Conservation (phyloP, 2,888 invertebrate genomes). For the Tetrapedia diversipes region DNA sequence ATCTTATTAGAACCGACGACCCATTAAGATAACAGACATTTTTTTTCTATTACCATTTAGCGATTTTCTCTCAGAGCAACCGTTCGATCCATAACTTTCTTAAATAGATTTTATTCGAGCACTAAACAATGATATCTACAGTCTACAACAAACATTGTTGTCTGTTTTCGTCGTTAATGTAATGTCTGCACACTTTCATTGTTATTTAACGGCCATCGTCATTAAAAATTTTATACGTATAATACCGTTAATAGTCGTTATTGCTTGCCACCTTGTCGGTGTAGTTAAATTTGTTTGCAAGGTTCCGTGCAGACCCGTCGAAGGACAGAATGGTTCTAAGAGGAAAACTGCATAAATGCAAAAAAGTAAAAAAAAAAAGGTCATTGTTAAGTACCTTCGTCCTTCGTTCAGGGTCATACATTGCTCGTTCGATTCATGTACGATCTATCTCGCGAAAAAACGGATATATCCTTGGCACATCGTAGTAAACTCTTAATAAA, state of each 20-base stretch:
- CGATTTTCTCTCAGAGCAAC: constrained; percentile 28
- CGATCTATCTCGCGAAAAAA: constrained; percentile 31
- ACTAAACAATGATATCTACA: constrained; percentile 75
- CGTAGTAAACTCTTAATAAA: constrained; percentile 69
- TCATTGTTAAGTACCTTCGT: constrained; percentile 11
- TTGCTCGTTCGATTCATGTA: no score
- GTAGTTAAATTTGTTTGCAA: constrained; percentile 28
- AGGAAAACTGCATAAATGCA: constrained; percentile 17
- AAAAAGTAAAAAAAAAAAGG: no score
- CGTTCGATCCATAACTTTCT: constrained; percentile 44
- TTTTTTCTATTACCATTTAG: not conserved
- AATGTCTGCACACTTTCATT: constrained; percentile 35
- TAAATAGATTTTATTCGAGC: constrained; percentile 75
- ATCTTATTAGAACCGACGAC: not conserved
- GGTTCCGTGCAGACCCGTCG: constrained; percentile 1
- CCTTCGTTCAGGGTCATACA: constrained; percentile 5
- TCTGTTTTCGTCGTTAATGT: constrained; percentile 33
- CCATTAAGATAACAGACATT: not conserved
- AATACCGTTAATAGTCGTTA: constrained; percentile 50
- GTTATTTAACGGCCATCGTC: constrained; percentile 33
- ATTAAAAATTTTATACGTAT: constrained; percentile 40
- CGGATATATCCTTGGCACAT: constrained; percentile 62
- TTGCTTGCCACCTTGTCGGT: constrained; percentile 52
- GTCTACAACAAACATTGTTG: constrained; percentile 67
- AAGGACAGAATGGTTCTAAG: constrained; percentile 19